Evolutionary conservation across 2,888 invertebrate genomes (phyloP).

Genomic region (Agrenia bidenticulata): DNA sequence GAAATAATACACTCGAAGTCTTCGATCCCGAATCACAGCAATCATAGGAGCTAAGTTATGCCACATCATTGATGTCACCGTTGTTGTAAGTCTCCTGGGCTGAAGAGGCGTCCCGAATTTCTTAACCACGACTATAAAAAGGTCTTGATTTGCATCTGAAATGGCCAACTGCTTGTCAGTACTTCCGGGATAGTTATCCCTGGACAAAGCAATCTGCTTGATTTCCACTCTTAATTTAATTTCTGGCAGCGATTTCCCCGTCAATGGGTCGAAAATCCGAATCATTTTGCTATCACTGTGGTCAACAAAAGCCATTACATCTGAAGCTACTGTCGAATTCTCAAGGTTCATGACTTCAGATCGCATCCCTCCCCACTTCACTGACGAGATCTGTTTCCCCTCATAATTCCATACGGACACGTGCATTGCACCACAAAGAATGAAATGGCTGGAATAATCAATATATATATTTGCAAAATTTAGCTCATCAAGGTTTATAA

Average conservation of each 20-base stretch:
- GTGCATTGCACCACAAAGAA: slow-evolving; percentile 80
- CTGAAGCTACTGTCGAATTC: slow-evolving; percentile 79
- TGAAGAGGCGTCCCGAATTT: slow-evolving; percentile 64
- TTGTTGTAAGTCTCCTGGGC: slow-evolving; percentile 65
- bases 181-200: slow-evolving; percentile 80
- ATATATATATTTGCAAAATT: background rate
- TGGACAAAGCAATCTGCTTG: slow-evolving; percentile 75
- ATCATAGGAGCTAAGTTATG: slow-evolving; percentile 75
- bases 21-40: slow-evolving; percentile 75
- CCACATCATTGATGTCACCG: slow-evolving; percentile 69
- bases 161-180: slow-evolving; percentile 81
- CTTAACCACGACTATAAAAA: slow-evolving; percentile 70
- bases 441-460: slow-evolving; percentile 69
- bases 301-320: slow-evolving; percentile 83
- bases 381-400: slow-evolving; percentile 80
- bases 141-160: slow-evolving; percentile 83
- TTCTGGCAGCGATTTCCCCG: slow-evolving; percentile 67
- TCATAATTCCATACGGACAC: slow-evolving; percentile 90
- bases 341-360: slow-evolving; percentile 76
- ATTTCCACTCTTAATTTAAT: slow-evolving; percentile 74
- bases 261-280: slow-evolving; percentile 80
- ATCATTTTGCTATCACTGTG: slow-evolving; percentile 68
- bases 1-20: slow-evolving; percentile 79
- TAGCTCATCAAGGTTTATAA: background rate
- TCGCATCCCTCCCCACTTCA: slow-evolving; percentile 80